phyloP scores from a whole-genome alignment of 2,797 vertebrate genomes.

The Protosalanx chinensis region DNA sequence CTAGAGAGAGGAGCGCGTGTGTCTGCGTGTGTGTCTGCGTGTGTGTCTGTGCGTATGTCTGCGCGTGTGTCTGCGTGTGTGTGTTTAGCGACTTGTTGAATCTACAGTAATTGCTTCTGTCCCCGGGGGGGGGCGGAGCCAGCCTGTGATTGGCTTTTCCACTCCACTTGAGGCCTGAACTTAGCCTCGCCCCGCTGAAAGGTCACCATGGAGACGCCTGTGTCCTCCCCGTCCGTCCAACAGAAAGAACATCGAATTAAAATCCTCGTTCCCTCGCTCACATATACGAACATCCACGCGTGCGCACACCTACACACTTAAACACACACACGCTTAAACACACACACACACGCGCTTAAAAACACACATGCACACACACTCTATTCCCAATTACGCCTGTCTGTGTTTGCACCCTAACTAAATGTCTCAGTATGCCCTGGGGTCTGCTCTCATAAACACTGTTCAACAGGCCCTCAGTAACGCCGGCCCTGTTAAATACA shows the following conservation, averaged over 20 bases:
- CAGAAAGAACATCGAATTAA: constrained; percentile 49
- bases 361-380: constrained; percentile 10
- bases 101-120: constrained; percentile 46
- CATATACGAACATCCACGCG: constrained; percentile 25
- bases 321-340: constrained; percentile 16
- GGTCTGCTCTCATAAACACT: constrained; percentile 39
- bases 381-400: constrained; percentile 42
- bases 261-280: constrained; percentile 13
- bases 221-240: constrained; percentile 29
- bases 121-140: constrained; percentile 34
- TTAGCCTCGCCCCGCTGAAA: constrained; percentile 38
- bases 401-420: constrained; percentile 28
- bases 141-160: constrained; percentile 51
- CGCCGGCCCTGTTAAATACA: constrained; percentile 24
- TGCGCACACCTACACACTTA: neutral
- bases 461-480: constrained; percentile 16
- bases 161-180: constrained; percentile 39
- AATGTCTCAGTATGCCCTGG: constrained; percentile 42
- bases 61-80: constrained; percentile 5
- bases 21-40: constrained; percentile 10
- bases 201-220: constrained; percentile 42
- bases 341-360: constrained; percentile 7
- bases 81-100: constrained; percentile 15
- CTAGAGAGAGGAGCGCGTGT: constrained; percentile 8
- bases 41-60: constrained; percentile 13